Evolutionary conservation across 2,797 vertebrate genomes (phyloP), one percentile per base, ranked within the genome.

Genomic region (Hirundo rustica): DNA sequence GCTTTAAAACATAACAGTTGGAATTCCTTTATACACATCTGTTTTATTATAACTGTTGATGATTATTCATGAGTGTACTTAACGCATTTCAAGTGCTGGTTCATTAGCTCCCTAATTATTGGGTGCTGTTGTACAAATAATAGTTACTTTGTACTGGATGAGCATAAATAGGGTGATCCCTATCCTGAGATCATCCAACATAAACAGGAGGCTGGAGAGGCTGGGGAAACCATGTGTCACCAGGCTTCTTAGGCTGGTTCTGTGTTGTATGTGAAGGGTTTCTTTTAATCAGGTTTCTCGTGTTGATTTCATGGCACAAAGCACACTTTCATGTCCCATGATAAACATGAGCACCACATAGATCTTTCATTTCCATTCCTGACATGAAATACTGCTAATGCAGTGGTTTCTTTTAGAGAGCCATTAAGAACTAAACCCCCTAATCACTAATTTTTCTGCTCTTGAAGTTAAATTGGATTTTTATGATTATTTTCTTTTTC

Each of bases 61-160:
- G 92, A 60, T 96, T 97, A 93, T 96, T 97, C 95, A 95, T 95
- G 85, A 95, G 80, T 54, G 74, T 94, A 86, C 88, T 74, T 94
- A 96, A 72, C 19, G 10, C 89, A 65, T 96, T 96, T 93, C 76
- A 91, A 93, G 47, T 68, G 92, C 68, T 77, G 70, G 61, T 95
- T 96, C 89, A 94, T 95, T 93, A 96, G 64, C 88, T 95, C 89
- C 61, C 77, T 95, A 95, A 97, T 97, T 97, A 96, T 9, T 92
- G 86, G 90, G 93, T 96, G 85, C 94, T 90, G 85, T 74, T 94
- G 74, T 92, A 72, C 90, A 95, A 94, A 91, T 96, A 96, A 47
- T 95, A 90, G 82, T 92, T 94, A 90, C 92, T 95, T 92, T 77
- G 94, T 93, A 76, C 88, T 60, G 53, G 36, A 8, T 55, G 72